Base-by-base conservation (phyloP, 1,140 invertebrate species). In the Tribolium castaneum region DNA sequence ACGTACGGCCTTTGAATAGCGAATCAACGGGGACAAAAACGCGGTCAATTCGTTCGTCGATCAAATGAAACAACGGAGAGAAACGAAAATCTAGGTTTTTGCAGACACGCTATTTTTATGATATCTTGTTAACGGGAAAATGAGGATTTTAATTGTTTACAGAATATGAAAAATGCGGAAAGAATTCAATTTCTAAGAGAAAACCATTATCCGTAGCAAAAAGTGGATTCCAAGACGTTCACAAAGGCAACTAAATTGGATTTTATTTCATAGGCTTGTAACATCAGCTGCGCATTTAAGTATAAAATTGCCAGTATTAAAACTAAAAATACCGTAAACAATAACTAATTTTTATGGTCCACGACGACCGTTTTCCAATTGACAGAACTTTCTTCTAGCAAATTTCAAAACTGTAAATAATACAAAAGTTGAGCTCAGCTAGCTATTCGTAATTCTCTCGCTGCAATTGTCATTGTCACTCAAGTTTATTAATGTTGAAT, bases 1-100 rank as follows among this genome's bases (percentile, higher is more conserved):
- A 59, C 71, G 62, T 54, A 79, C 78, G 73, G 73, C 52, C 78
- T 76, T 71, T 79, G 78, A 79, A 79, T 79, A 73, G 74, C 16
- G 70, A 76, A 79, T 79, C 78, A 52, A 19, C 19, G 14, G 54
- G 75, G 75, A 77, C 77, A 79, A 77, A 79, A 79, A 79, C 75
- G 77, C 74, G 78, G 75, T 77, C 74, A 79, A 77, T 79, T 76
- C 78, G 73, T 35, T 76, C 52, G 50, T 76, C 75, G 56, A 73
- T 30, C 25, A 73, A 73, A 73, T 52, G 71, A 73, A 73, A 73
- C 71, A 73, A 72, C 49, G 70, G 39, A 52, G 39, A 52, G 12
- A 10, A 52, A 22, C 39, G 19, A 72, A 73, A 72, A 49, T 19
- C 70, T 16, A n/a, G 25, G 35, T 34, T 35, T 62, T 56, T 56